Percentiles rank a stretch among this genome's conserved stretches.
phyloP scores from a whole-genome alignment of 2,113 vertebrate species.

The Larimichthys crocea region DNA sequence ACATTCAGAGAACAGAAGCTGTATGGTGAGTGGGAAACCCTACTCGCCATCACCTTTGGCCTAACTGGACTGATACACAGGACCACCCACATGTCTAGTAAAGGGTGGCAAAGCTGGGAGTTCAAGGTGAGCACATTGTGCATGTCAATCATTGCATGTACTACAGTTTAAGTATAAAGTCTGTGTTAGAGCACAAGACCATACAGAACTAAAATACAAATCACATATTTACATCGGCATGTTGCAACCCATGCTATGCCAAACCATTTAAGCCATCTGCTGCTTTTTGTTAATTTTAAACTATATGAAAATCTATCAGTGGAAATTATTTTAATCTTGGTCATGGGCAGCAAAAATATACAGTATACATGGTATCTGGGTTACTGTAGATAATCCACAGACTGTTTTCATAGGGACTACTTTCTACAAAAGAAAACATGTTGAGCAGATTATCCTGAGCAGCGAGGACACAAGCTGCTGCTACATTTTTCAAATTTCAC shows the following conservation, averaged over 20 bases:
- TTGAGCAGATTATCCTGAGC: background rate
- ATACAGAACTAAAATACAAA: no score
- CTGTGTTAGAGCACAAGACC: background rate
- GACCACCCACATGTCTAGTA: constrained; percentile 61
- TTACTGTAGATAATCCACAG: background rate
- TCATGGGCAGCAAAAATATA: background rate
- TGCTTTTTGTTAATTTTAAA: background rate
- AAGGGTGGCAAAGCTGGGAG: constrained; percentile 10
- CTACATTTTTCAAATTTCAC: background rate
- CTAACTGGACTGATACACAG: constrained; percentile 54
- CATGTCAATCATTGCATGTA: constrained; percentile 36
- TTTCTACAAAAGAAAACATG: background rate
- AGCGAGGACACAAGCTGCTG: background rate
- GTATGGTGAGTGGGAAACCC: constrained; percentile 38
- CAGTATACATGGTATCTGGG: background rate
- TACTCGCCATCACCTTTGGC: constrained; percentile 49
- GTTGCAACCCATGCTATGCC: background rate
- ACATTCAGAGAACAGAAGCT: constrained; percentile 4
- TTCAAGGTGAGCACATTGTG: constrained; percentile 34
- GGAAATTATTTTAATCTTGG: no score
- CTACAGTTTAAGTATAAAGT: background rate
- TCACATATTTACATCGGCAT: background rate
- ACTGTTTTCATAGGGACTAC: background rate
- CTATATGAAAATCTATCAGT: background rate
- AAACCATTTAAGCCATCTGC: background rate